Evolutionary conservation across 37 sponge, comb jelly and placozoan species (phyloP), one percentile per base, ranked within the genome.

Genomic region (Spongilla lacustris): DNA sequence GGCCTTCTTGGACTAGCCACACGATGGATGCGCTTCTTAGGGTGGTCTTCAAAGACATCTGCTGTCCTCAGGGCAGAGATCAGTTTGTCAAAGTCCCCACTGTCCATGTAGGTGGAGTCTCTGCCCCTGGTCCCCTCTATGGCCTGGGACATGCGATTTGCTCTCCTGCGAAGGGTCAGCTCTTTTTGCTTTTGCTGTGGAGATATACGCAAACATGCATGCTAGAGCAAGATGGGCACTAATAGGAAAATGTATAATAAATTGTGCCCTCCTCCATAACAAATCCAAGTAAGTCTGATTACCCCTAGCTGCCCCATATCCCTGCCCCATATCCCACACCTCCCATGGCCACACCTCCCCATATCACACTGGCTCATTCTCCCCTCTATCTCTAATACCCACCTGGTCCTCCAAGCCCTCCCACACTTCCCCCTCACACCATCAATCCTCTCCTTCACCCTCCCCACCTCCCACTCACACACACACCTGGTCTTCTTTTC

Each of bases 41-140:
- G 67, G 2, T 70, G 75, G 38, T 78, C 71, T 14, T 50, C 66
- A 36, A 88, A 76, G 67, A 67, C 81, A 10, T 93, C 96, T 17
- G 91, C 96, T 14, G 85, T 84, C 70, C 76, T 80, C 32, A 96
- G 85, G 4, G 79, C 89, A 9, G 84, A 48, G 32, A 96, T 93
- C 0, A 96, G 89, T 13, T 96, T 93, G 50, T 96, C 96, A 78
- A 96, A 82, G 29, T 96, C 94, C 67, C 85, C 86, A 28, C 72
- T 74, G 25, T 84, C 90, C 28, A 31, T 19, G 34, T 33, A 81
- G 27, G 58, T 14, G 2, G 26, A 27, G 69, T 25, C 37, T 23
- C 9, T 17, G 0, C 67, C 67, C 10, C 24, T 25, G 12, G 66
- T 34, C 26, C 36, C 25, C 24, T 68, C 25, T n/a, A 74, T 68